phyloP scores from a whole-genome alignment of 2,888 invertebrate species.

The Tenthredo scrophulariae region DNA sequence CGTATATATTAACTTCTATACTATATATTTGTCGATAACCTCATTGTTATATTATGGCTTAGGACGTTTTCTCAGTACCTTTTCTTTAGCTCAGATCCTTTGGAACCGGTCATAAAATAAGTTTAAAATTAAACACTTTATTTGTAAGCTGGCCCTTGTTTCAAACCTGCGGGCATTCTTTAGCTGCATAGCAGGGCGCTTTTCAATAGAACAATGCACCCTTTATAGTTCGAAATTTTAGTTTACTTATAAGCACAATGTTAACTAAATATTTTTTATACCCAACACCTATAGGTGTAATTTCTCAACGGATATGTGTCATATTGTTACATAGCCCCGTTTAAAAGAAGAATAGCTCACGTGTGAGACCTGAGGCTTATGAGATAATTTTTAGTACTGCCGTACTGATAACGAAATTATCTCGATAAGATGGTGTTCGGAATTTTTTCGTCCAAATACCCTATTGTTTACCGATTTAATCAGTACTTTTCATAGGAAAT shows the following conservation, averaged over 20 bases:
- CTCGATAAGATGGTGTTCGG: background rate
- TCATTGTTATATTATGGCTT: background rate
- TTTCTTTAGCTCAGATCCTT: background rate
- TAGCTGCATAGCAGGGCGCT: background rate
- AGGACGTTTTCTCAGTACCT: background rate
- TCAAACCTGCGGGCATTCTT: background rate
- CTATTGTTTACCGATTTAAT: background rate
- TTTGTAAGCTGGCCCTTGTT: background rate
- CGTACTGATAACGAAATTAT: background rate
- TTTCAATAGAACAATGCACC: background rate
- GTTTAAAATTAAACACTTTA: background rate
- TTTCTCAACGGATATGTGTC: background rate
- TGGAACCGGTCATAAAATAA: background rate
- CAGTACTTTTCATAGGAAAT: background rate
- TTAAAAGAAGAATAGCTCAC: background rate
- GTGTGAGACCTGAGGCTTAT: background rate
- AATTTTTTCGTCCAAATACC: background rate
- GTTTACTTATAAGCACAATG: background rate
- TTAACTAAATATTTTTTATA: background rate
- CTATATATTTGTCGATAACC: background rate
- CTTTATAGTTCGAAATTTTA: background rate
- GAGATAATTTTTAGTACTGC: background rate
- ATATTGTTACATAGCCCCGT: background rate
- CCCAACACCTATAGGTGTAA: background rate
- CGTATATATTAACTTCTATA: background rate